Conservation (phyloP, 2,888 invertebrate genomes). For the Corythucha ciliata region DNA sequence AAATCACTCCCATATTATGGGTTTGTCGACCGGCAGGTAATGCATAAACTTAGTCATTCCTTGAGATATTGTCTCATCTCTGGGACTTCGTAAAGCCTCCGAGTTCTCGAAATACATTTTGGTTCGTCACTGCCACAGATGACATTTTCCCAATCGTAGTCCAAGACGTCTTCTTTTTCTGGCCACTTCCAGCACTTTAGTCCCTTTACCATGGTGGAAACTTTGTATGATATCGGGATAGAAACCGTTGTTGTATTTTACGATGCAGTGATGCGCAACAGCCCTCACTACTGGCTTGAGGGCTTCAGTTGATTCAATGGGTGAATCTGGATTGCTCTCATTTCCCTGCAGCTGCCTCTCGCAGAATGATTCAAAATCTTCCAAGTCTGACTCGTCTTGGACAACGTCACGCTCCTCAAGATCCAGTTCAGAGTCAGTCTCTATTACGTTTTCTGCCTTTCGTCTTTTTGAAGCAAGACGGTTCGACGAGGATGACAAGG, state of each 20-base stretch:
- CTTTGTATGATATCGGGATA: conserved; percentile 16
- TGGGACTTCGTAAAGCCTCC: conserved; percentile 1
- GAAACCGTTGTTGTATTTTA: conserved; percentile 16
- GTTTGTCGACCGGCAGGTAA: too few relatives aligned
- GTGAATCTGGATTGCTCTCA: conserved; percentile 3
- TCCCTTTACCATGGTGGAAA: conserved; percentile 23
- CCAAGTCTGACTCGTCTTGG: conserved; percentile 13
- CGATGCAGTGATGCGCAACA: conserved; percentile 16
- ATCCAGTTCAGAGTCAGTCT: conserved; percentile 1
- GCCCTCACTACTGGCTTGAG: conserved; percentile 9
- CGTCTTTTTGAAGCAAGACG: conserved; percentile 12
- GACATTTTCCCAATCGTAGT: conserved; percentile 23
- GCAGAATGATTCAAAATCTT: conserved; percentile 8
- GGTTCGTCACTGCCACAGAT: conserved; percentile 21
- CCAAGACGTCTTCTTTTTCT: conserved; percentile 13
- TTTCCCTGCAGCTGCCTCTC: conserved; percentile 1
- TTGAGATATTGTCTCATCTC: conserved; percentile 1
- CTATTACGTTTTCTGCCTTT: neutral
- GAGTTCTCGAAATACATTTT: conserved; percentile 3
- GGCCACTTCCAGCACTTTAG: conserved; percentile 27
- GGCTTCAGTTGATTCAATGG: conserved; percentile 3
- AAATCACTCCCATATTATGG: too few relatives aligned
- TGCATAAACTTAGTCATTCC: too few relatives aligned
- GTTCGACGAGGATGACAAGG: neutral
- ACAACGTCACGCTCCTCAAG: conserved; percentile 1